A percentile compares a stretch with the other conserved stretches of the same genome.
Conservation (phyloP, 2,888 invertebrate species). For the Drosophila paramelanica region DNA sequence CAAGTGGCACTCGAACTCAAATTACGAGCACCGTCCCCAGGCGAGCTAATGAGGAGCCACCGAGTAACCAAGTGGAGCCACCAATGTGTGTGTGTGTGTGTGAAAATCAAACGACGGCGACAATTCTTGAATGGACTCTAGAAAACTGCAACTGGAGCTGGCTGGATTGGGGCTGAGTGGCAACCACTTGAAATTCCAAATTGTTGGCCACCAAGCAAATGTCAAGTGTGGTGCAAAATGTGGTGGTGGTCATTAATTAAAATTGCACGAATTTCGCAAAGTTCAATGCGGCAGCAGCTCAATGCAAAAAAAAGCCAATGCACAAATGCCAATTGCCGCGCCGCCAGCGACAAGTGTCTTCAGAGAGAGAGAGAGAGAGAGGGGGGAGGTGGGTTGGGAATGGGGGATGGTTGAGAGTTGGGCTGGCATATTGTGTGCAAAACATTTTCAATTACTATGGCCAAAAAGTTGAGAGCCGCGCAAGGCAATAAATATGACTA, state of each 20-base stretch:
- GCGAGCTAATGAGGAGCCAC: conserved; percentile 45
- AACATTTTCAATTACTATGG: conserved; percentile 47
- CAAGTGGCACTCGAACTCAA: conserved; percentile 64
- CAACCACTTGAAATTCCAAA: conserved; percentile 33
- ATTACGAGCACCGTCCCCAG: conserved; percentile 59
- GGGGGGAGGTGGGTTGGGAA: too few species aligned
- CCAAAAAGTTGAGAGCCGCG: conserved; percentile 11
- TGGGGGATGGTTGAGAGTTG: too few species aligned
- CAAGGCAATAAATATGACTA: conserved; percentile 11
- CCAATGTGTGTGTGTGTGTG: conserved; percentile 9
- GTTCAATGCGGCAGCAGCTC: conserved; percentile 37
- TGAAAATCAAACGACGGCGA: conserved; percentile 30
- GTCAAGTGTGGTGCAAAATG: conserved; percentile 16
- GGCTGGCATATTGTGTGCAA: neutral
- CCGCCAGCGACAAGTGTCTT: neutral
- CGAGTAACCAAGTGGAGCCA: conserved; percentile 25
- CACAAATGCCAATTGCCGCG: too few species aligned
- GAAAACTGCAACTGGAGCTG: conserved; percentile 13
- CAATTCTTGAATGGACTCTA: conserved; percentile 37
- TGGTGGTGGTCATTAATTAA: conserved; percentile 64
- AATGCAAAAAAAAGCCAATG: neutral
- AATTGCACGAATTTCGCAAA: conserved; percentile 54
- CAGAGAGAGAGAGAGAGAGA: too few species aligned
- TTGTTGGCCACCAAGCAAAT: conserved; percentile 24
- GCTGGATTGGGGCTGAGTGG: neutral